These are phyloP conservation scores for Chanos chanos DNA, from an alignment of 2,797 vertebrate species.

Conservation along the genomic window DNA sequence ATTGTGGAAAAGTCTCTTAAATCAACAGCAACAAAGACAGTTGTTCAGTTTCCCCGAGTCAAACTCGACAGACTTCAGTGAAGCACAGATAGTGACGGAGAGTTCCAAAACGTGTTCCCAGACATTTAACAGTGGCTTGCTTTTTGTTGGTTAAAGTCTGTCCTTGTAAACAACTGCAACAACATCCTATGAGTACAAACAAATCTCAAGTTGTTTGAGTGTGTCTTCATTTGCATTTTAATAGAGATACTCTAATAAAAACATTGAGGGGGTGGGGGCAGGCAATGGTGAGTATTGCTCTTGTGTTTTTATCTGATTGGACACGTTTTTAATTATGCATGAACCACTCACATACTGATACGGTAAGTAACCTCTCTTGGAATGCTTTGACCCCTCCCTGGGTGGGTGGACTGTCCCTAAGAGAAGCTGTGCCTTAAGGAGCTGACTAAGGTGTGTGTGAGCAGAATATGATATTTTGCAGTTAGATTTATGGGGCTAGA, in stretches of 20 bases:
- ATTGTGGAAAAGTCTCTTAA: no score
- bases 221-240: conserved; percentile 67
- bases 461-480: no score
- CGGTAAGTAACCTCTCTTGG: neutral
- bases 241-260: conserved; percentile 57
- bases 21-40: no score
- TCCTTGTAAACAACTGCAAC: neutral
- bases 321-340: conserved; percentile 45
- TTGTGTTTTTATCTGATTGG: conserved; percentile 29
- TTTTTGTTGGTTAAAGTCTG: neutral
- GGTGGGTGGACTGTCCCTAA: neutral
- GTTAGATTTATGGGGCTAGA: no score
- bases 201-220: conserved; percentile 1
- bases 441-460: no score
- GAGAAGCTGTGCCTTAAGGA: no score
- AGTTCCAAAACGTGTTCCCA: no score
- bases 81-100: no score
- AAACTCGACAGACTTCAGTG: no score
- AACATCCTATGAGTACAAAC: conserved; percentile 6
- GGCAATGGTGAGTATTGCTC: conserved; percentile 34
- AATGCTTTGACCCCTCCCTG: neutral
- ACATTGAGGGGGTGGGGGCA: conserved; percentile 43
- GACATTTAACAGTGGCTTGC: neutral
- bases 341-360: conserved; percentile 13
- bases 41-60: no score